Base-by-base conservation (phyloP, 2,113 vertebrate genomes). In the Saimiri boliviensis region DNA sequence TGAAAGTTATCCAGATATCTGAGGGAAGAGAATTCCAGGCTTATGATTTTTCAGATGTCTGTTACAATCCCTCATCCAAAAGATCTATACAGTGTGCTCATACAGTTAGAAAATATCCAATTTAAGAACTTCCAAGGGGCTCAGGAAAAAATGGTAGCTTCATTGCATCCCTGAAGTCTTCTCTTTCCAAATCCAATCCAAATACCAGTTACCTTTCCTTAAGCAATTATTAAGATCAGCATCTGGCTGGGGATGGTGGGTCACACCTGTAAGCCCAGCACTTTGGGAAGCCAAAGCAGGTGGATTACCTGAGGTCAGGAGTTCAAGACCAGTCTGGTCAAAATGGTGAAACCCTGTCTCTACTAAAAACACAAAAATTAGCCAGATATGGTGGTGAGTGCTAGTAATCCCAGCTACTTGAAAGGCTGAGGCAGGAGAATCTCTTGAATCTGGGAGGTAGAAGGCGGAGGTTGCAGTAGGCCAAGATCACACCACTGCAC, bases 161-260 rank as follows among this genome's bases (percentile, higher is more conserved):
- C 60, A 91, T 14, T 88, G 71, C 47, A 79, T 37, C 45, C 71
- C 66, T 96, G 30, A 42, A 54, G 82, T 80, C 35, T 91, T 88
- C 49, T 32, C 20, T 93, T 92, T 68, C 49, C 73, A 91, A 76
- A 30, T 74, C 11, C 70, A 84, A 91, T 93, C 20, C 47, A 93
- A 95, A 88, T 20, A 45, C 84, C 70, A 80, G 47, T 84, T 42
- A 83, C 63, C 20, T 93, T 77, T 79, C 70, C 87, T 84, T 86
- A 52, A 89, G 40, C 6, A 56, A 37, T 45, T 45, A 73, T 37
- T 93, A 93, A 88, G 73, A 79, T 63, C 32, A 79, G 32, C 52
- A 91, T 47, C 52, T 35, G 32, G 66, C 32, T 30, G 60, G 27
- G 11, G 60, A 63, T 5, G 6, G 60, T 63, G 60, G 5, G 12